These are phyloP conservation scores for Stictonetta naevosa DNA, from an alignment of 2,113 vertebrate genomes.

Conservation along the genomic window DNA sequence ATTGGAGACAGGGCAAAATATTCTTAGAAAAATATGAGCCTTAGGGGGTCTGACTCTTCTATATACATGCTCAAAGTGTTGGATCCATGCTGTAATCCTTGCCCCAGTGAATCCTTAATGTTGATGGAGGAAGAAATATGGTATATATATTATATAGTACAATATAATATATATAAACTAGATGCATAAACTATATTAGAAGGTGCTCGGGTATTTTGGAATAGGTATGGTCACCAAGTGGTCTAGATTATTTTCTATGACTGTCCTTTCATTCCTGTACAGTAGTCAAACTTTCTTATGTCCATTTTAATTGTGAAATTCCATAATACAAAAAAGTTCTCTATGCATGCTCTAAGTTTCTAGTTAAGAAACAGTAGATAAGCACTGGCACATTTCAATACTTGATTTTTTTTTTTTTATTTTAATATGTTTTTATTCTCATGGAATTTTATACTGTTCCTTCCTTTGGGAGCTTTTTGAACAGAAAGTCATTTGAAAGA, in stretches of 20 bases:
- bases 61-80: background rate
- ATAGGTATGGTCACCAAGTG: background rate
- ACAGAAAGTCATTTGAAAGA: background rate
- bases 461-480: background rate
- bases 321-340: background rate
- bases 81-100: background rate
- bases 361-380: background rate
- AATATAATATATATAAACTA: background rate
- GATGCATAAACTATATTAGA: background rate
- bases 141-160: no score
- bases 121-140: background rate
- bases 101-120: background rate
- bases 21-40: background rate
- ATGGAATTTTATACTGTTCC: background rate
- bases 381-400: background rate
- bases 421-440: background rate
- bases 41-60: background rate
- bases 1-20: background rate
- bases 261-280: background rate
- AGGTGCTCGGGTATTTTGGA: background rate
- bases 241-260: background rate
- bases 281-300: background rate
- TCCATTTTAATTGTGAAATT: background rate
- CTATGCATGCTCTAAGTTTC: background rate
- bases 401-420: background rate